Base-by-base conservation (phyloP, 2,888 invertebrate species). In the Blastobasis adustella region DNA sequence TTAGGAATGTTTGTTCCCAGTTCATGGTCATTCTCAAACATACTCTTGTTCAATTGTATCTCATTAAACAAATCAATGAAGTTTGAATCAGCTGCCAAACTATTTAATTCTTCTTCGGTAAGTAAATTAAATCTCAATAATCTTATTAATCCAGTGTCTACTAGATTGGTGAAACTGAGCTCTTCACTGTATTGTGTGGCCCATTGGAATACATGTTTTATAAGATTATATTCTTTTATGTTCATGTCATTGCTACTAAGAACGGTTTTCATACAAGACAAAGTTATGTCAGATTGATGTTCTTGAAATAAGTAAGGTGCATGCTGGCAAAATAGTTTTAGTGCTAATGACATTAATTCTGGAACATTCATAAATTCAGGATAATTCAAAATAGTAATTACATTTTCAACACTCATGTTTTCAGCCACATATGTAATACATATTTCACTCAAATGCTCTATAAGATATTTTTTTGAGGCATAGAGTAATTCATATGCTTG, bases 401-500 rank as follows among this genome's bases (percentile, higher is more conserved):
- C 89, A 82, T 90, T 91, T 57, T 86, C 88, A 60, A 91, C 84
- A 67, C 86, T 89, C 42, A 91, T 73, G 66, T 91, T 89, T 48
- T 81, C 76, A 62, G 84, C 71, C 51, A 93, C 87, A 62, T 90
- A 91, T 49, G 80, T 68, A 53, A 90, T 72, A 66, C 92, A 92
- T 51, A 81, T 65, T 43, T 87, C 78, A 53, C 76, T 76, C 46
- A 92, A 73, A 62, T 88, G 82, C 55, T 90, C 87, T 43, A 93
- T 67, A 65, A 93, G 78, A 72, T 93, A 93, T 74, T 92, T 93
- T 63, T 91, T 90, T 38, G 91, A 90, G n/a, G 91, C 90, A 79
- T 92, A 92, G 47, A 91, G 75, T 54, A 92, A 71, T 60, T 90
- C 89, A 86, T 91, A 92, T 41, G 92, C 92, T 73, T 91, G 89